These are phyloP conservation scores for Oegoconia quadripuncta DNA, from an alignment of 2,888 invertebrate species.

Conservation along the genomic window DNA sequence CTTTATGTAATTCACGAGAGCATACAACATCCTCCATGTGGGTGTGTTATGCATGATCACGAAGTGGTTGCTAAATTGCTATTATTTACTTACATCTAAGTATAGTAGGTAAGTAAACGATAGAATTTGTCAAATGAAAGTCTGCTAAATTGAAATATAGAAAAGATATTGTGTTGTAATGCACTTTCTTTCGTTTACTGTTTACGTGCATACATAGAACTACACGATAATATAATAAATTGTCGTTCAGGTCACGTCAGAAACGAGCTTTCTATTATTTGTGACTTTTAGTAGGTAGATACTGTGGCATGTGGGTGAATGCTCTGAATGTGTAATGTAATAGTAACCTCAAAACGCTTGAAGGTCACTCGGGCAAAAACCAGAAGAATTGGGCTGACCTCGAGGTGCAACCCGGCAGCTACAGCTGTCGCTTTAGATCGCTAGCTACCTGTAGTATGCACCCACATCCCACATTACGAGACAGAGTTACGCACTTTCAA, in stretches of 20 bases:
- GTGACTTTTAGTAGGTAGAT: constrained; percentile 29
- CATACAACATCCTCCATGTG: constrained; percentile 13
- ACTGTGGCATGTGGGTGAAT: constrained; percentile 34
- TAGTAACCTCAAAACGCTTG: constrained; percentile 58
- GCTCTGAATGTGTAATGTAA: constrained; percentile 57
- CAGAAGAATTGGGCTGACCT: constrained; percentile 64
- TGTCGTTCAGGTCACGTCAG: constrained; percentile 50
- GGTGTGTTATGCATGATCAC: constrained; percentile 32
- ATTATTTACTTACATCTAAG: constrained; percentile 15
- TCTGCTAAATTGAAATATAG: constrained; percentile 3
- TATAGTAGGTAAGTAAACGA: no score
- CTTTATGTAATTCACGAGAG: constrained; percentile 45
- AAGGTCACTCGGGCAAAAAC: constrained; percentile 63
- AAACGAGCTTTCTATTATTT: constrained; percentile 62
- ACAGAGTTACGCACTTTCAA: neutral
- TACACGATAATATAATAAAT: neutral
- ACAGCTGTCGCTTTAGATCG: constrained; percentile 5
- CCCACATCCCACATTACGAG: constrained; percentile 10
- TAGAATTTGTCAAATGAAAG: constrained; percentile 7
- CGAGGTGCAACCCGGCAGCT: constrained; percentile 48
- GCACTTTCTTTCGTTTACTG: constrained; percentile 4
- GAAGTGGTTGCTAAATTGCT: constrained; percentile 20
- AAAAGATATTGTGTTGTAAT: constrained; percentile 5
- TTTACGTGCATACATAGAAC: neutral
- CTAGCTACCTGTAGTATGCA: constrained; percentile 6